Conservation (phyloP, 2,888 invertebrate species). For the Cheilosia grossa region DNA sequence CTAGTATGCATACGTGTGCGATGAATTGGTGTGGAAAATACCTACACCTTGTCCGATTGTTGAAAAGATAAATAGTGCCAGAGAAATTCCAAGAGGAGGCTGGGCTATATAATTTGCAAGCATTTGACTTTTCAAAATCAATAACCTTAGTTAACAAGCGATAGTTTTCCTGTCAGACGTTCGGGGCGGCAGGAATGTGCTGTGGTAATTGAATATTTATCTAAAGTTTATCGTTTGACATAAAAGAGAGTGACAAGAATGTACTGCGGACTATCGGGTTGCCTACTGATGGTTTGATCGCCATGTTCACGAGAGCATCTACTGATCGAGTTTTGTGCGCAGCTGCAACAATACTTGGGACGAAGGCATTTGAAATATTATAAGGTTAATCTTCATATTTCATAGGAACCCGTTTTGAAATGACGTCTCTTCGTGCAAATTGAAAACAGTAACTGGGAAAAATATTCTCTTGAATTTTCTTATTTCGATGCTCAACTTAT, state of each 20-base stretch:
- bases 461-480: too few relatives aligned
- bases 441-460: too few relatives aligned
- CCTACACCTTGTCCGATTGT: slow-evolving; percentile 38
- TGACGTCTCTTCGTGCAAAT: too few relatives aligned
- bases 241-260: not conserved
- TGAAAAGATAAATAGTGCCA: slow-evolving; percentile 21
- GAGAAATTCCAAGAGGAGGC: slow-evolving; percentile 3
- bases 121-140: slow-evolving; percentile 26
- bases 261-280: not conserved
- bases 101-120: slow-evolving; percentile 39
- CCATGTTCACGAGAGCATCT: too few relatives aligned
- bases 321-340: too few relatives aligned
- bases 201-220: slow-evolving; percentile 1
- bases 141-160: slow-evolving; percentile 27
- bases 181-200: not conserved
- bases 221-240: not conserved
- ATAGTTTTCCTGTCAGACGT: slow-evolving; percentile 30
- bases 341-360: too few relatives aligned
- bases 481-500: too few relatives aligned
- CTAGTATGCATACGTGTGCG: not conserved
- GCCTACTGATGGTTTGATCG: too few relatives aligned
- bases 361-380: too few relatives aligned
- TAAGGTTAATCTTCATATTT: too few relatives aligned
- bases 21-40: slow-evolving; percentile 12
- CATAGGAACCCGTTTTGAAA: too few relatives aligned